These are phyloP conservation scores for Pemphigus obesinymphae DNA, from an alignment of 1,140 invertebrate species.

Conservation along the genomic window DNA sequence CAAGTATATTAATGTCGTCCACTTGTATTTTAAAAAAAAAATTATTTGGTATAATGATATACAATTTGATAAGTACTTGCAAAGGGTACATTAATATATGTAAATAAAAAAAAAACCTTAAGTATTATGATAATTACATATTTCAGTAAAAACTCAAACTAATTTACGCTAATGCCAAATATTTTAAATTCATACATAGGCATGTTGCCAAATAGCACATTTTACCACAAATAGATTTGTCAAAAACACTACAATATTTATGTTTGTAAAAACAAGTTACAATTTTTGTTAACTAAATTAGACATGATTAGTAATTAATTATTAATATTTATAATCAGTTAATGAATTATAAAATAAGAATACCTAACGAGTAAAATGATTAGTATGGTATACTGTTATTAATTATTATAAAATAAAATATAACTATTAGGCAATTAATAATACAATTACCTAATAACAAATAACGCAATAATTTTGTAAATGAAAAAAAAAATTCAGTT, in stretches of 20 bases:
- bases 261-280: background rate
- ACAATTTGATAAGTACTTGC: too few relatives aligned
- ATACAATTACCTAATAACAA: too few relatives aligned
- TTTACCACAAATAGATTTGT: slow-evolving; percentile 36
- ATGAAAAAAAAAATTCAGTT: too few relatives aligned
- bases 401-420: too few relatives aligned
- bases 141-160: background rate
- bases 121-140: background rate
- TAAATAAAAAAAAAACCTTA: background rate
- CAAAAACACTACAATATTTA: background rate
- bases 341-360: background rate
- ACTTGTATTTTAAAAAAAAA: slow-evolving; percentile 19
- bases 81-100: too few relatives aligned
- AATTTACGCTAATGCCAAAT: slow-evolving; percentile 30
- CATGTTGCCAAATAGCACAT: slow-evolving; percentile 11
- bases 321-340: background rate
- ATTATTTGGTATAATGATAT: too few relatives aligned
- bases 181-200: slow-evolving; percentile 4
- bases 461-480: too few relatives aligned
- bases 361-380: background rate
- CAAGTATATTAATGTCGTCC: too few relatives aligned
- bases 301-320: background rate
- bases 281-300: background rate
- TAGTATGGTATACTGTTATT: too few relatives aligned
- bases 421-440: too few relatives aligned